These are phyloP conservation scores for Elephantulus edwardii DNA, from an alignment of 2,113 vertebrate genomes.

Conservation along the genomic window DNA sequence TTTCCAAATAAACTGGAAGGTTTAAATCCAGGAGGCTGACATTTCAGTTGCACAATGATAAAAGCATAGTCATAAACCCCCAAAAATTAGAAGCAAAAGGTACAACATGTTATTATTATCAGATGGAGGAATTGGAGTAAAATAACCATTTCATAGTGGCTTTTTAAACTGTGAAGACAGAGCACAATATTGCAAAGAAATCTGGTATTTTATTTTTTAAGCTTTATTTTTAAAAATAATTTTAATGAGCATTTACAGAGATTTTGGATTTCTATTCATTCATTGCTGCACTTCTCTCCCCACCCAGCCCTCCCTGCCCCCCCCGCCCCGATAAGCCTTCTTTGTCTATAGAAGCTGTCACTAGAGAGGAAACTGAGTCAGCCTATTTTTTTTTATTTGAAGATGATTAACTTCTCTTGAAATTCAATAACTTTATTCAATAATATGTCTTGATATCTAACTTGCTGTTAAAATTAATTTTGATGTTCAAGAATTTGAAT, in stretches of 20 bases:
- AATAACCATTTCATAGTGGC: constrained; percentile 39
- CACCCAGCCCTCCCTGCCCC: too few species aligned
- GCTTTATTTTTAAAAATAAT: too few species aligned
- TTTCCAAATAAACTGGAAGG: constrained; percentile 68
- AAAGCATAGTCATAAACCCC: neutral
- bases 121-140: constrained; percentile 37
- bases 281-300: too few species aligned
- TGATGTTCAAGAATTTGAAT: constrained; percentile 5
- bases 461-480: constrained; percentile 3
- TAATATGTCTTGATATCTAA: neutral
- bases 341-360: neutral
- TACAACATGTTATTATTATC: constrained; percentile 67
- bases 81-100: constrained; percentile 59
- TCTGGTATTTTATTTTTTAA: constrained; percentile 74
- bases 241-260: too few species aligned
- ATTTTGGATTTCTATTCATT: too few species aligned
- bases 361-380: neutral
- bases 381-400: neutral
- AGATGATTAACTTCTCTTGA: neutral
- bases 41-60: constrained; percentile 58
- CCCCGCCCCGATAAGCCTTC: neutral
- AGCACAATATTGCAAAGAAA: constrained; percentile 58
- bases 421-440: constrained; percentile 3
- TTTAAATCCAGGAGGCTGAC: constrained; percentile 19
- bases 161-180: constrained; percentile 68